These are phyloP conservation scores for Caenorhabditis wallacei DNA, from an alignment of 2,888 invertebrate genomes.

Conservation along the genomic window DNA sequence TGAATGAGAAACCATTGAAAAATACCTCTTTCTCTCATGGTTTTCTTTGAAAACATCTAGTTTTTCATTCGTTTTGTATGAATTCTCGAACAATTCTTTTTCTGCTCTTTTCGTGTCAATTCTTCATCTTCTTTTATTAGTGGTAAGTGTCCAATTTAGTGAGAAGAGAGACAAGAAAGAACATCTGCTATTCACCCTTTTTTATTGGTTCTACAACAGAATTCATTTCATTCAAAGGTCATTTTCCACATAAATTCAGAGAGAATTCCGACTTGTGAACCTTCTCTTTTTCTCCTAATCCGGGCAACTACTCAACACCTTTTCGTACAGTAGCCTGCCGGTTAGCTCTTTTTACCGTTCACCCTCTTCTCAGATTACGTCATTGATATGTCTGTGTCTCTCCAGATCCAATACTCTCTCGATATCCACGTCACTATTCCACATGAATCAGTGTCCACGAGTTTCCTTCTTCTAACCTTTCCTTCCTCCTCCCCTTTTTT, in stretches of 20 bases:
- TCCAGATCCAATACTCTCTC: slow-evolving; percentile 8
- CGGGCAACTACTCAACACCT: neutral
- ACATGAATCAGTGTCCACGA: slow-evolving; percentile 14
- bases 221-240: slow-evolving; percentile 5
- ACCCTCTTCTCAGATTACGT: slow-evolving; percentile 10
- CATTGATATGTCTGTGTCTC: slow-evolving; percentile 34
- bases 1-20: slow-evolving; percentile 12
- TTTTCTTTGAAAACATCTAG: neutral
- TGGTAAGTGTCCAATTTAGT: slow-evolving; percentile 38
- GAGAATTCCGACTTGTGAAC: neutral
- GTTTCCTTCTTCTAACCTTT: neutral
- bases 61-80: neutral
- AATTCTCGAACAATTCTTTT: no score
- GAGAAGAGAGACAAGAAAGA: slow-evolving; percentile 15
- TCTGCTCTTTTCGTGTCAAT: slow-evolving; percentile 21
- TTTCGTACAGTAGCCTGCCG: neutral
- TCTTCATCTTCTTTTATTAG: slow-evolving; percentile 47
- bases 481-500: neutral
- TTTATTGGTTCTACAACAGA: slow-evolving; percentile 27
- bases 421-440: slow-evolving; percentile 21
- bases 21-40: neutral
- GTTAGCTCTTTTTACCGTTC: neutral
- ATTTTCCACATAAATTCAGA: neutral
- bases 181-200: slow-evolving; percentile 40
- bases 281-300: neutral